Percentiles rank a stretch among this genome's conserved stretches.
These are phyloP conservation scores for Falco punctatus DNA, from an alignment of 2,113 vertebrate genomes.

Conservation along the genomic window DNA sequence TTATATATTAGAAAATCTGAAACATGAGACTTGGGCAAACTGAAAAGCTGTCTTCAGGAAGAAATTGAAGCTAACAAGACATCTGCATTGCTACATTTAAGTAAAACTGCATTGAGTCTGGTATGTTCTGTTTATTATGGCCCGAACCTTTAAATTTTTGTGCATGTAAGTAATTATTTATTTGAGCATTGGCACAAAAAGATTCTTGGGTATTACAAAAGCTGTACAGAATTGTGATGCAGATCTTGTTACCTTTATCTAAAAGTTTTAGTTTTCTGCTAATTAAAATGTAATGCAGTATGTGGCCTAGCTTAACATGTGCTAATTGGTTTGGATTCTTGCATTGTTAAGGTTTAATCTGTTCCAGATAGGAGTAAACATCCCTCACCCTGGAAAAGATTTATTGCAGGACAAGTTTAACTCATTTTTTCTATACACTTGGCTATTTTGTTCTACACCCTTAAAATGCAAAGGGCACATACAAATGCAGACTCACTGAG, in stretches of 20 bases:
- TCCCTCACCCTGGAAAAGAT: neutral
- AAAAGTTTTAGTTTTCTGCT: neutral
- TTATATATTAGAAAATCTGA: neutral
- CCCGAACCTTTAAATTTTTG: neutral
- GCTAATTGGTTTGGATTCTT: neutral
- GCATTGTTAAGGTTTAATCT: neutral
- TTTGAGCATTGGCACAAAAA: neutral
- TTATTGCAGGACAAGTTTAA: neutral
- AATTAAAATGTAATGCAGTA: neutral
- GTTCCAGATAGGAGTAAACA: neutral
- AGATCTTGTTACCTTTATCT: neutral
- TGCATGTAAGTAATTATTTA: neutral
- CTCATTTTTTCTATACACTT: neutral
- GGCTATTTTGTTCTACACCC: neutral
- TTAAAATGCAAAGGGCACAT: neutral
- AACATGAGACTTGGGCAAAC: neutral
- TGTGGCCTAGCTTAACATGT: neutral
- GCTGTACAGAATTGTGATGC: neutral
- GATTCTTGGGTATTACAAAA: neutral
- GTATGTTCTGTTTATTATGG: neutral
- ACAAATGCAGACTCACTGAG: neutral
- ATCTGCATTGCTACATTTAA: neutral
- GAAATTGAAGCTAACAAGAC: neutral
- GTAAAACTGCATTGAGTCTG: neutral
- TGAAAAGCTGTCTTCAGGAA: neutral